phyloP scores from a whole-genome alignment of 2,113 vertebrate genomes.

The Theristicus caerulescens region DNA sequence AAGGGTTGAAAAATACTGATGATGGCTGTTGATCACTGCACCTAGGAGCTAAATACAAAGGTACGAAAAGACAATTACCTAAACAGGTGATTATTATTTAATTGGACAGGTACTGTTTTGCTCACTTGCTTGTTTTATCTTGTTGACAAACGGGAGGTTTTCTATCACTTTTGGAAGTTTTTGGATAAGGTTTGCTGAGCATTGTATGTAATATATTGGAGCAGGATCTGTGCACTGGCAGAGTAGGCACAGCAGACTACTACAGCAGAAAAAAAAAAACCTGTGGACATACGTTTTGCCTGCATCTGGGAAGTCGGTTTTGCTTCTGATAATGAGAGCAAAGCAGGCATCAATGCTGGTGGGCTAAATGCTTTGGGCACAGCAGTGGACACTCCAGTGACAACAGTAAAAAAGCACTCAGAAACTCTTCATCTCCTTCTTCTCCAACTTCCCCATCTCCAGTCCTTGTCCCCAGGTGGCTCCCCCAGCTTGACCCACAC shows the following conservation, averaged over 20 bases:
- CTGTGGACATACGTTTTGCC: neutral
- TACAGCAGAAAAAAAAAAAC: neutral
- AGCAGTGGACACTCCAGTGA: accelerated
- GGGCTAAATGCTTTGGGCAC: neutral
- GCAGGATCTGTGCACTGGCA: accelerated
- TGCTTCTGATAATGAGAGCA: neutral
- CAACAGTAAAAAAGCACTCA: accelerated
- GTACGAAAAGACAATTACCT: neutral
- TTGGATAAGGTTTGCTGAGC: neutral
- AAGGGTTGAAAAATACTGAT: neutral
- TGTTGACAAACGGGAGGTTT: accelerated
- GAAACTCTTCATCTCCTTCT: neutral
- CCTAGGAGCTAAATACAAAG: neutral
- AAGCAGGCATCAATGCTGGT: neutral
- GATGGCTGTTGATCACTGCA: neutral
- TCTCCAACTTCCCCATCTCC: neutral
- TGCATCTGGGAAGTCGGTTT: neutral
- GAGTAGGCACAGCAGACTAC: neutral
- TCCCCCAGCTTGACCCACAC: accelerated
- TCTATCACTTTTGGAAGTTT: neutral
- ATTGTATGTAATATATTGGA: accelerated
- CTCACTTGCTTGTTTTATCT: neutral
- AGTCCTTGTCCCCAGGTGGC: neutral
- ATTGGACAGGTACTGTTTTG: neutral
- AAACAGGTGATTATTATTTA: neutral